phyloP scores from a whole-genome alignment of 2,888 invertebrate species.

The Odontothrips loti region DNA sequence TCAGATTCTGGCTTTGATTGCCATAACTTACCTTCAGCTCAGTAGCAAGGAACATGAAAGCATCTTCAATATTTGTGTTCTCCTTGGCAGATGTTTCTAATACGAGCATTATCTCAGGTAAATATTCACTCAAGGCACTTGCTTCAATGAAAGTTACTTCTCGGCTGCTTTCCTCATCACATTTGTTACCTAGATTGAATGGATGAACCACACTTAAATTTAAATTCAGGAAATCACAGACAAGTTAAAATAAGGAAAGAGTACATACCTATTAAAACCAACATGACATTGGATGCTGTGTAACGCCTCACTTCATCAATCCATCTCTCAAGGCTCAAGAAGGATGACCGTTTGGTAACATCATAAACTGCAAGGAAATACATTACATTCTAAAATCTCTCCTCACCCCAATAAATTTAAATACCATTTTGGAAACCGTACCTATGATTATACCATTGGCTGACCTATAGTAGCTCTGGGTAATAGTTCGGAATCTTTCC shows the following conservation, averaged over 20 bases:
- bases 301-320: slow-evolving; percentile 93
- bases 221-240: too few species aligned
- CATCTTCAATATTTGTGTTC: slow-evolving; percentile 85
- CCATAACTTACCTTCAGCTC: slow-evolving; percentile 67
- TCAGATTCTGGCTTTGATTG: slow-evolving; percentile 23
- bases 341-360: slow-evolving; percentile 87
- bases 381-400: slow-evolving; percentile 33
- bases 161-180: slow-evolving; percentile 73
- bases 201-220: slow-evolving; percentile 26
- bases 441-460: slow-evolving; percentile 94
- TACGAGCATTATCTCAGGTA: slow-evolving; percentile 80
- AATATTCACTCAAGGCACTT: slow-evolving; percentile 77
- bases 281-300: slow-evolving; percentile 85
- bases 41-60: slow-evolving; percentile 78
- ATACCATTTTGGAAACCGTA: slow-evolving; percentile 44
- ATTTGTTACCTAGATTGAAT: slow-evolving; percentile 75
- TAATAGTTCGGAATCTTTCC: slow-evolving; percentile 93
- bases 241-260: background rate
- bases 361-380: slow-evolving; percentile 71
- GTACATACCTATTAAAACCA: slow-evolving; percentile 76
- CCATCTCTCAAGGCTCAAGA: slow-evolving; percentile 89
- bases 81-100: slow-evolving; percentile 89
- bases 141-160: slow-evolving; percentile 85
- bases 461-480: slow-evolving; percentile 94
- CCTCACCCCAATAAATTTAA: background rate